A percentile compares a stretch with the other conserved stretches of the same genome.
Conservation (phyloP, 2,113 vertebrate genomes). For the Orthonyx spaldingii region DNA sequence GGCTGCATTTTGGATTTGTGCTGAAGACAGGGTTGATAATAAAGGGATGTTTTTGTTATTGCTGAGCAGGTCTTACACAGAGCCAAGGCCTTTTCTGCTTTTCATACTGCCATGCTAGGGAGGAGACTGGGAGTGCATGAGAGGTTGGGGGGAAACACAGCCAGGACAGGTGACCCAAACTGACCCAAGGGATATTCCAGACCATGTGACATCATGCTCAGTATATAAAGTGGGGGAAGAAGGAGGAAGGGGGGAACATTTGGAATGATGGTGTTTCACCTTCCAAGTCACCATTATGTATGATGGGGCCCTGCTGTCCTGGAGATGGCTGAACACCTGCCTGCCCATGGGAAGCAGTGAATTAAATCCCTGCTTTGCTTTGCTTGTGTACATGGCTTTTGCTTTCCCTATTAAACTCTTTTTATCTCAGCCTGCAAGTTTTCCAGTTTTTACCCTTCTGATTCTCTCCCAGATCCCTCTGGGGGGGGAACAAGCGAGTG, state of each 20-base stretch:
- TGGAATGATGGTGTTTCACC: neutral
- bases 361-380: neutral
- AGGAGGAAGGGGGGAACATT: neutral
- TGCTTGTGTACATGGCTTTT: neutral
- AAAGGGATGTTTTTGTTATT: neutral
- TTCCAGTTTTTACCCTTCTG: neutral
- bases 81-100: neutral
- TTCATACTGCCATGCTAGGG: accelerated
- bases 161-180: neutral
- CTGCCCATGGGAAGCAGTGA: neutral
- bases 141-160: neutral
- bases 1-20: neutral
- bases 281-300: neutral
- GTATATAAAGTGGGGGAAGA: neutral
- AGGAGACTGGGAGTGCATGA: neutral
- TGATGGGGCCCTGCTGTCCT: accelerated
- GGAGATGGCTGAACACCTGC: neutral
- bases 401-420: neutral
- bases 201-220: neutral
- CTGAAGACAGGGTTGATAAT: neutral
- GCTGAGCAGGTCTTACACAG: neutral
- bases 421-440: neutral
- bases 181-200: neutral
- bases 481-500: neutral
- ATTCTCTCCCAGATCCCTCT: neutral